Evolutionary conservation across 2,888 invertebrate species (phyloP), one percentile per base, ranked within the genome.

Genomic region (Acronicta aceris): DNA sequence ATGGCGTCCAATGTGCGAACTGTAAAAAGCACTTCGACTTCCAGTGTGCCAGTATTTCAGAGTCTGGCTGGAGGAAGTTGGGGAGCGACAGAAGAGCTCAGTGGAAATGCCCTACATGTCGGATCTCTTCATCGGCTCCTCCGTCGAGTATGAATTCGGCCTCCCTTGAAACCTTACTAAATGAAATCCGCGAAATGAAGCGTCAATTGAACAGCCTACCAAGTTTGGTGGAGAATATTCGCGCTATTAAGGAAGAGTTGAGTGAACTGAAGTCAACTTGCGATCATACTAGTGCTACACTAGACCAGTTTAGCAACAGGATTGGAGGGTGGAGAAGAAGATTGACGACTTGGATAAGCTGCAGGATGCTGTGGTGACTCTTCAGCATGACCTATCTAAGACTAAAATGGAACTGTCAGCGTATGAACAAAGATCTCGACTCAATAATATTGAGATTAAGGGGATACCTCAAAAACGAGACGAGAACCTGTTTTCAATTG

Each of bases 401-500:
- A 21, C 33, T 12, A 33, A n/a, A 16, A 8, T 5, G 15, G 47
- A 47, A 16, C 16, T 47, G 5, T 30, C 47, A 5, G 10, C 16
- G 5, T 15, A 51, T 25, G 52, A 52, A 12, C 52, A 33, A 12
- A 27, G 33, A 33, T 42, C 52, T 5, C 30, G 52, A 15, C 17
- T 27, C 6, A 52, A 52, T 13, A 52, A 52, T 17, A 5, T 52
- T 4, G 52, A 52, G 15, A 52, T 52, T 6, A 52, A 33, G n/a
- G 43, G 43, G 1, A 17, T 43, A 12, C 42, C 30, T 7, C 6
- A 13, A 8, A 52, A 42, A 5, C n/a, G 40, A 33, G 17, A 52
- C 12, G 52, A 52, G 16, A 52, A 52, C 13, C 13, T 52, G 5
- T 52, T 17, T 25, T 13, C 25, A 13, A 30, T 52, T 30, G 12